Conservation (phyloP, 2,113 vertebrate genomes). For the Vireo altiloquus region DNA sequence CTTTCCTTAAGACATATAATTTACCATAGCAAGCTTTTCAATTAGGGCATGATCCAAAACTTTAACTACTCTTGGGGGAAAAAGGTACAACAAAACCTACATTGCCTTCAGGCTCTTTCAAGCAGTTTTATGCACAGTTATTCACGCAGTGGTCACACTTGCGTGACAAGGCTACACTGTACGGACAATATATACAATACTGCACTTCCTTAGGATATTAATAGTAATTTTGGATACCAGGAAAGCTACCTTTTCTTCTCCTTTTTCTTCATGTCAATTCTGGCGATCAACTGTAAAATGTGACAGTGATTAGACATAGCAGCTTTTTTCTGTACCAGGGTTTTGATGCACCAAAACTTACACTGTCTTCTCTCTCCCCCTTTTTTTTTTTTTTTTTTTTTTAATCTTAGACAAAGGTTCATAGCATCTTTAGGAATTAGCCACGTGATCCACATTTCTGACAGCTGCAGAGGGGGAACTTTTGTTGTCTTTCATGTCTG, state of each 20-base stretch:
- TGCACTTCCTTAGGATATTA: slow-evolving; percentile 30
- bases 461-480: neutral
- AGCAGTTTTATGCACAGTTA: neutral
- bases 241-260: slow-evolving; percentile 24
- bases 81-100: neutral
- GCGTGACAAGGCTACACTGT: slow-evolving; percentile 11
- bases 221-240: neutral
- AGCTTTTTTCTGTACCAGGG: neutral
- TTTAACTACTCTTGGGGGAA: neutral
- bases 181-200: neutral
- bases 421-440: neutral
- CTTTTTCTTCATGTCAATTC: slow-evolving; percentile 17
- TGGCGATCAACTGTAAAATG: slow-evolving; percentile 4
- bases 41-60: slow-evolving; percentile 25
- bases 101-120: neutral
- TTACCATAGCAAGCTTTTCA: slow-evolving; percentile 9
- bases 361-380: fast-evolving
- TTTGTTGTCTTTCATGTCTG: neutral
- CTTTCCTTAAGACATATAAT: neutral
- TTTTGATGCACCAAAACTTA: slow-evolving; percentile 3
- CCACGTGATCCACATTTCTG: neutral
- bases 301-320: slow-evolving; percentile 25
- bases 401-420: neutral
- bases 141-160: neutral
- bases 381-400: fast-evolving